These are phyloP conservation scores for Candoia aspera DNA, from an alignment of 2,113 vertebrate genomes.

Conservation along the genomic window DNA sequence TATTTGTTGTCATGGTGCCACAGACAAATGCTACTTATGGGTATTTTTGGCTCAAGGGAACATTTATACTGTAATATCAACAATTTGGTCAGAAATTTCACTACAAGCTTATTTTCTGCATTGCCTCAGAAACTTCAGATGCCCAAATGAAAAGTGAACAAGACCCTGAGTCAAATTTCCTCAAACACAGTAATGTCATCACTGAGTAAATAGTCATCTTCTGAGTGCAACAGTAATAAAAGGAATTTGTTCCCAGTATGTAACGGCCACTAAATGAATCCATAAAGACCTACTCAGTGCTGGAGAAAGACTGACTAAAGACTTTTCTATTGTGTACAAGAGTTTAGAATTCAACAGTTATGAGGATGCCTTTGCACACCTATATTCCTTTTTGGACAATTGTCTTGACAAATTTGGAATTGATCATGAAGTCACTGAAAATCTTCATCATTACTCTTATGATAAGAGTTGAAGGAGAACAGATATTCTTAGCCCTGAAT, in stretches of 20 bases:
- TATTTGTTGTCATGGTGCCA: neutral
- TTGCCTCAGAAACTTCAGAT: neutral
- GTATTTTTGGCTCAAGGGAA: neutral
- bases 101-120: neutral
- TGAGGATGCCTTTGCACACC: neutral
- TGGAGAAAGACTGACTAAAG: neutral
- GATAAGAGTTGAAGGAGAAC: neutral
- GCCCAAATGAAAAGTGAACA: neutral
- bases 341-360: neutral
- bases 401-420: neutral
- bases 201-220: neutral
- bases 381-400: neutral
- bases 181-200: neutral
- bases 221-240: neutral
- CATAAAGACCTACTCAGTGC: neutral
- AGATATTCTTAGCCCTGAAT: neutral
- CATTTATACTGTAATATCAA: neutral
- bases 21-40: neutral
- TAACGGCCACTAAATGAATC: neutral
- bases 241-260: neutral
- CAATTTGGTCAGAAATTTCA: neutral
- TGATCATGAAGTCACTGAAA: neutral
- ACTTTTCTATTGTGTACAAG: neutral
- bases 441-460: neutral
- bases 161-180: neutral